These are phyloP conservation scores for Notamacropus eugenii DNA, from an alignment of 2,797 vertebrate genomes.

Conservation along the genomic window DNA sequence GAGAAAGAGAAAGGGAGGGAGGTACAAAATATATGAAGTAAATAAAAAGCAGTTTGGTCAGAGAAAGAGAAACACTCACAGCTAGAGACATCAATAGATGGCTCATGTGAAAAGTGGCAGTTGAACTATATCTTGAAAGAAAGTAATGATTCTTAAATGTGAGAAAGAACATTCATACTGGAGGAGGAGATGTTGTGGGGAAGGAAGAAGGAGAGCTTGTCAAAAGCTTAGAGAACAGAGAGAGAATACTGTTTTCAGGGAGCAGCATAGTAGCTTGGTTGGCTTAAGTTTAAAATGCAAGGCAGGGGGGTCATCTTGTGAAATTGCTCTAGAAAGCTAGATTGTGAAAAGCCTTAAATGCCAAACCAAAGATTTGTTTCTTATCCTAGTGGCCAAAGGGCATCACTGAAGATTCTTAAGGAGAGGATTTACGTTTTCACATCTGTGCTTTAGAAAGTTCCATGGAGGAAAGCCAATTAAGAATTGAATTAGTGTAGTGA, in stretches of 20 bases:
- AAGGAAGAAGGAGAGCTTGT: neutral
- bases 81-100: neutral
- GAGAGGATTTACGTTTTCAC: neutral
- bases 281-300: neutral
- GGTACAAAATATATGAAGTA: too few species aligned
- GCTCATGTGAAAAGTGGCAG: neutral
- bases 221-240: neutral
- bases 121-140: neutral
- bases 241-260: neutral
- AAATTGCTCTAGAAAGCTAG: neutral
- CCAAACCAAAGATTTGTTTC: neutral
- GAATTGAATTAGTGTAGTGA: too few species aligned
- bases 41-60: too few species aligned
- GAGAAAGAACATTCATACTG: neutral
- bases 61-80: neutral
- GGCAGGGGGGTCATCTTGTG: neutral
- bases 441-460: neutral
- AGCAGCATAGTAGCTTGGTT: neutral
- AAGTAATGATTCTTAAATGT: neutral
- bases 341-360: neutral
- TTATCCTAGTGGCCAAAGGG: neutral
- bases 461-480: neutral
- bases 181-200: neutral
- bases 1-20: neutral
- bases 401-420: neutral